Conservation (phyloP, 2,113 vertebrate genomes). For the Cheirogaleus medius region DNA sequence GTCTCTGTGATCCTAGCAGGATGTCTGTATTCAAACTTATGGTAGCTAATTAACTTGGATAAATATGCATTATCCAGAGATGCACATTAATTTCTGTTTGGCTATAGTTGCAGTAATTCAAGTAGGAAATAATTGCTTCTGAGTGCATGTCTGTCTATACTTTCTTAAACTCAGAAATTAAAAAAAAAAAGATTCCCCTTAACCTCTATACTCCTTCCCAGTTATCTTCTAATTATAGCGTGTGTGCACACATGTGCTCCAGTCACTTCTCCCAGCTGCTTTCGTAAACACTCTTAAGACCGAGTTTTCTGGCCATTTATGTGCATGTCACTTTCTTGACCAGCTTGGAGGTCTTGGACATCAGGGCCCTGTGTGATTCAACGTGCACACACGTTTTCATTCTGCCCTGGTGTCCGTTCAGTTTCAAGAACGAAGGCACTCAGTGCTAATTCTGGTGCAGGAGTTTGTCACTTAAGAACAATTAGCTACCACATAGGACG, state of each 20-base stretch:
- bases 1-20: background rate
- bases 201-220: background rate
- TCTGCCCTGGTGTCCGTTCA: background rate
- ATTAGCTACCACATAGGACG: background rate
- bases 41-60: constrained; percentile 24
- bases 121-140: constrained; percentile 33
- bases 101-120: constrained; percentile 14
- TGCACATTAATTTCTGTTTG: constrained; percentile 22
- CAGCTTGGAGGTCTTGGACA: background rate
- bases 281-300: background rate
- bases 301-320: background rate
- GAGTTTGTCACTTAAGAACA: background rate
- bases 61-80: background rate
- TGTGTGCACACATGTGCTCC: background rate
- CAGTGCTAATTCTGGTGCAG: background rate
- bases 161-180: constrained; percentile 46
- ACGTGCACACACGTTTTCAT: background rate
- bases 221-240: background rate
- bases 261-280: background rate
- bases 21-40: constrained; percentile 16
- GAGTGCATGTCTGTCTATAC: background rate
- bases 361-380: background rate
- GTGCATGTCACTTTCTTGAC: background rate
- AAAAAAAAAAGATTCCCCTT: background rate
- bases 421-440: background rate